Evolutionary conservation across 2,797 vertebrate genomes (phyloP).

Genomic region (Danio jaintianensis): DNA sequence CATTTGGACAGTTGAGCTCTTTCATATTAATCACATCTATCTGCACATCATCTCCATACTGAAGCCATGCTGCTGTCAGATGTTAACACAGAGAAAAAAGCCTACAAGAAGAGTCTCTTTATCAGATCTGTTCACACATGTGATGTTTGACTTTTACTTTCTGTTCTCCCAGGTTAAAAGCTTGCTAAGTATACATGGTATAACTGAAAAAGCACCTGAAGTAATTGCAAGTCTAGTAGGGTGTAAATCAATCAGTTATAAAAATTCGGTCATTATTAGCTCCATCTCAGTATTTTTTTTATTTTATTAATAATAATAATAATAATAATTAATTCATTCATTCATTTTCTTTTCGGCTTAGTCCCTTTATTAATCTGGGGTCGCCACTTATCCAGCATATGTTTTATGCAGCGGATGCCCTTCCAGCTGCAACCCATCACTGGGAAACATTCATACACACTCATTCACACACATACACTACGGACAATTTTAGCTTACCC

Average conservation of each 20-base stretch:
- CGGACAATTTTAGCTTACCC: too few species aligned
- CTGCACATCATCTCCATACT: conserved; percentile 6
- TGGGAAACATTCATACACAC: too few species aligned
- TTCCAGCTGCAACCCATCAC: too few species aligned
- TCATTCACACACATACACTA: too few species aligned
- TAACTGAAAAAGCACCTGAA: neutral
- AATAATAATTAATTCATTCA: too few species aligned
- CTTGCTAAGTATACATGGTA: neutral
- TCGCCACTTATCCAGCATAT: too few species aligned
- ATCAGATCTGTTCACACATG: conserved; percentile 4
- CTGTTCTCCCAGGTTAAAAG: neutral
- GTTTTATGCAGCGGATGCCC: too few species aligned
- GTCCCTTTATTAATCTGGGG: too few species aligned
- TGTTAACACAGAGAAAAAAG: neutral
- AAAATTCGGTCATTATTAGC: neutral
- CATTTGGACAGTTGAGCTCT: conserved; percentile 23
- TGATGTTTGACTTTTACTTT: neutral
- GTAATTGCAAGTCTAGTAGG: neutral
- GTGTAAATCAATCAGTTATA: neutral
- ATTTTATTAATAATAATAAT: too few species aligned
- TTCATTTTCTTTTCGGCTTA: too few species aligned
- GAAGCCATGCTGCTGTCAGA: conserved; percentile 6
- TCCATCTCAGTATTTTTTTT: too few species aligned
- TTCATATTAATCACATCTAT: conserved; percentile 31
- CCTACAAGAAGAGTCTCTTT: neutral